A percentile compares a stretch with the other conserved stretches of the same genome.
Evolutionary conservation across 2,888 invertebrate genomes (phyloP).

Genomic region (Tridacna crocea): DNA sequence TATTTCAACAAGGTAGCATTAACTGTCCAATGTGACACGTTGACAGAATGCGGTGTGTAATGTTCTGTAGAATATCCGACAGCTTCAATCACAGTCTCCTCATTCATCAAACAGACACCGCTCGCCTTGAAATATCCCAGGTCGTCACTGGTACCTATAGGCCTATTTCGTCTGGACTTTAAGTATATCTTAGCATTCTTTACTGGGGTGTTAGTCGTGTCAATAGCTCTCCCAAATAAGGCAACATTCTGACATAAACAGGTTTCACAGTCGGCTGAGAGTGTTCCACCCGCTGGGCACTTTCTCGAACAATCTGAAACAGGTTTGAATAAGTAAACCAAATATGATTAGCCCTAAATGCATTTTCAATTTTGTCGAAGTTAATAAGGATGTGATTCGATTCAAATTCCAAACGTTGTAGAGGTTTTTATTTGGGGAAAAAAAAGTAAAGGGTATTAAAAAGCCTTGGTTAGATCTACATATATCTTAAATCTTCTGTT

Average conservation of each 20-base stretch:
- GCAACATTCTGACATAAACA: constrained; percentile 19
- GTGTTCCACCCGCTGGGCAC: constrained; percentile 20
- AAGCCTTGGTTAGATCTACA: no score
- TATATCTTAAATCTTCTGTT: no score
- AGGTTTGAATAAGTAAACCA: no score
- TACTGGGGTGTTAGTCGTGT: background rate
- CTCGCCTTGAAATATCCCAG: constrained; percentile 3
- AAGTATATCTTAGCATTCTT: background rate
- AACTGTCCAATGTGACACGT: constrained; percentile 18
- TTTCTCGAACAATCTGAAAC: constrained; percentile 16
- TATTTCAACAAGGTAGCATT: constrained; percentile 5
- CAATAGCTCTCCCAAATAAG: constrained; percentile 2
- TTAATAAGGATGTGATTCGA: no score
- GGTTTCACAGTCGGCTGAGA: constrained; percentile 24
- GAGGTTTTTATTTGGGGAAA: no score
- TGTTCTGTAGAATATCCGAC: background rate
- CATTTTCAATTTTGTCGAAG: no score
- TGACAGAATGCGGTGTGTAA: constrained; percentile 3
- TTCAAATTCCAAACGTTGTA: no score
- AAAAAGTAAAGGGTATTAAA: no score
- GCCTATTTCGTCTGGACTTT: background rate
- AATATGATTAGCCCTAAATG: no score
- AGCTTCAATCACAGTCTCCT: constrained; percentile 14
- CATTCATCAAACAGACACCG: constrained; percentile 30
- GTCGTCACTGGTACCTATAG: background rate